Base-by-base conservation (phyloP, 64 coral and sea anemone genomes). In the Actinia equina region DNA sequence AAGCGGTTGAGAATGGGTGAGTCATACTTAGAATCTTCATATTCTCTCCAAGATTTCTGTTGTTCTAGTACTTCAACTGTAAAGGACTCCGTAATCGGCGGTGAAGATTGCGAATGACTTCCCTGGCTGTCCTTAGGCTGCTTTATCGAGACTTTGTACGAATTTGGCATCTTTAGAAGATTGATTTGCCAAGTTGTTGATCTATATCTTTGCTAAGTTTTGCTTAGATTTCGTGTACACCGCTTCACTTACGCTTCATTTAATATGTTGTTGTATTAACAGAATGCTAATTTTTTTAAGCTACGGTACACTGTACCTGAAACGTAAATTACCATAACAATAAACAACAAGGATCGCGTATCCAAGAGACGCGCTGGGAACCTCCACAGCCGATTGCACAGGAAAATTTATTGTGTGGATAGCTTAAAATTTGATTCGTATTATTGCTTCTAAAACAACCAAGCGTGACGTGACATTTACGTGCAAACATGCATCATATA, bases 21-120 rank as follows among this genome's bases (percentile, higher is more conserved):
- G 20, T 94, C 92, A 26, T 90, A 94, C 52, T 87, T 94, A 11
- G 88, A 90, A 43, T 94, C 77, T 83, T 94, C 88, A 62, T 94
- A 94, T n/a, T 74, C 18, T 61, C 69, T 87, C 92, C 92, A 94
- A 20, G 46, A 51, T 15, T 89, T 86, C 17, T 19, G 52, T 22
- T 30, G 51, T 58, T 76, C 20, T 67, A 60, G 22, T 3, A 54
- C 43, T 17, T 87, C 86, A 2, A 87, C 22, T 44, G 44, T 16
- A 52, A 49, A 81, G 52, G 78, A 44, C 49, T 81, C 78, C 9
- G 27, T 74, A 41, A 74, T 74, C 69, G 69, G 23, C 42, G n/a
- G 1, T 74, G 23, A 26, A 14, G 69, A 30, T 11, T 26, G n/a
- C 25, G 69, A 30, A 15, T 74, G n/a, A 30, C 23, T 74, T 41